Evolutionary conservation across 2,113 vertebrate species (phyloP).

Genomic region (Perognathus longimembris): DNA sequence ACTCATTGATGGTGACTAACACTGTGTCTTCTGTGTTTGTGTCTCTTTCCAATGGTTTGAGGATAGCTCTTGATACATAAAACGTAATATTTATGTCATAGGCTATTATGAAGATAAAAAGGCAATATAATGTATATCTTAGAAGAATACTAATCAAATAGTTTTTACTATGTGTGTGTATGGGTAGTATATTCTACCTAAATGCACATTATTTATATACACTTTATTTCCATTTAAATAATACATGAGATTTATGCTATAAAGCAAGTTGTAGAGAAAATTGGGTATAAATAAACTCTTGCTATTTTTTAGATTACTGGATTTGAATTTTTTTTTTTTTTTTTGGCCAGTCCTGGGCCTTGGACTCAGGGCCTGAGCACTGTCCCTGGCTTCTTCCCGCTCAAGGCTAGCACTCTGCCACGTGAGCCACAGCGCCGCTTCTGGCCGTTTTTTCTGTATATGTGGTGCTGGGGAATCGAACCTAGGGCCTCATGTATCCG

Average conservation of each 20-base stretch:
- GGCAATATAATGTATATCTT: neutral
- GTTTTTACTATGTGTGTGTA: too few species aligned
- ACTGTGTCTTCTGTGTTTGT: neutral
- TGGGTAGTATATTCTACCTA: neutral
- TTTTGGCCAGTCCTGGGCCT: too few species aligned
- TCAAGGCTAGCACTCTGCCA: too few species aligned
- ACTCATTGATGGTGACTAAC: too few species aligned
- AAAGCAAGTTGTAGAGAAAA: neutral
- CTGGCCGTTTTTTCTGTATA: too few species aligned
- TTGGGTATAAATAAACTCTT: neutral
- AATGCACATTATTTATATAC: neutral
- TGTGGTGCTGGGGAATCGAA: too few species aligned
- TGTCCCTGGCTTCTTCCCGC: too few species aligned
- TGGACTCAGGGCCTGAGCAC: too few species aligned
- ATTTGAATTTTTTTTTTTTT: too few species aligned
- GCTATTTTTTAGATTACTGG: neutral
- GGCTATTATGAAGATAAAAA: neutral
- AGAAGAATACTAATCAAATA: neutral
- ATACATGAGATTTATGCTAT: neutral
- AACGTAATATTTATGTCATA: neutral
- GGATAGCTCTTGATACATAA: neutral
- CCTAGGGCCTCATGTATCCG: too few species aligned
- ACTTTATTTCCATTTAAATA: neutral
- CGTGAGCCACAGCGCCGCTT: too few species aligned
- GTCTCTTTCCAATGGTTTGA: neutral